Evolutionary conservation across 2,888 invertebrate species (phyloP).

Genomic region (Agriopis aurantiaria): DNA sequence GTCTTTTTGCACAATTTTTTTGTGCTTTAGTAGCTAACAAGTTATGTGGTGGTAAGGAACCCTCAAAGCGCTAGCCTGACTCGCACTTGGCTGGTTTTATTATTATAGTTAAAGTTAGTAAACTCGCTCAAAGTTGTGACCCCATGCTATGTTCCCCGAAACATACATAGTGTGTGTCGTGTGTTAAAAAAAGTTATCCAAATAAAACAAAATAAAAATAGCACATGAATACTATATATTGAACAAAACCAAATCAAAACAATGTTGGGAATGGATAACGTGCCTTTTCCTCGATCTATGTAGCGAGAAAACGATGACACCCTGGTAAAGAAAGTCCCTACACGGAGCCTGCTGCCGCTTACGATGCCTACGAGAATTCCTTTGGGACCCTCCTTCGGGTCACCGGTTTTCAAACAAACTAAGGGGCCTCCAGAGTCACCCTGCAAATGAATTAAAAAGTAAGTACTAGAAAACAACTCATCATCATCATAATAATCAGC

Average conservation of each 20-base stretch:
- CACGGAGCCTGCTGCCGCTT: slow-evolving; percentile 23
- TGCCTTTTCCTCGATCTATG: slow-evolving; percentile 23
- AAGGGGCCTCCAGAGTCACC: slow-evolving; percentile 76
- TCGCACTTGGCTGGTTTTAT: too few species aligned
- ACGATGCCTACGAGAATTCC: slow-evolving; percentile 60
- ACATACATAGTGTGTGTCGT: too few species aligned
- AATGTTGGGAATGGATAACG: neutral
- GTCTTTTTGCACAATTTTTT: too few species aligned
- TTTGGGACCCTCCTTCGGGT: slow-evolving; percentile 52
- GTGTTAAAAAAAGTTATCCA: neutral
- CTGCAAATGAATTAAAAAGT: slow-evolving; percentile 45
- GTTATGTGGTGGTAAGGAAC: too few species aligned
- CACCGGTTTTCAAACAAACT: slow-evolving; percentile 59
- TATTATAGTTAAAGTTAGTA: too few species aligned
- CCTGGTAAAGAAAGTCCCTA: slow-evolving; percentile 54
- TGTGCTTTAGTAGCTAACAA: too few species aligned
- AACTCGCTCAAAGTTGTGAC: too few species aligned
- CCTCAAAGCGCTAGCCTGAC: too few species aligned
- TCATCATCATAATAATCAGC: too few species aligned
- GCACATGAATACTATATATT: slow-evolving; percentile 52
- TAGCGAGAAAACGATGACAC: slow-evolving; percentile 46
- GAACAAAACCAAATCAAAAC: slow-evolving; percentile 25
- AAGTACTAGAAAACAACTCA: neutral
- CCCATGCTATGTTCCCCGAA: too few species aligned
- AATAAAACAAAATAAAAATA: slow-evolving; percentile 63